These are phyloP conservation scores for Piscicola geometra DNA, from an alignment of 2,888 invertebrate species.

Conservation along the genomic window DNA sequence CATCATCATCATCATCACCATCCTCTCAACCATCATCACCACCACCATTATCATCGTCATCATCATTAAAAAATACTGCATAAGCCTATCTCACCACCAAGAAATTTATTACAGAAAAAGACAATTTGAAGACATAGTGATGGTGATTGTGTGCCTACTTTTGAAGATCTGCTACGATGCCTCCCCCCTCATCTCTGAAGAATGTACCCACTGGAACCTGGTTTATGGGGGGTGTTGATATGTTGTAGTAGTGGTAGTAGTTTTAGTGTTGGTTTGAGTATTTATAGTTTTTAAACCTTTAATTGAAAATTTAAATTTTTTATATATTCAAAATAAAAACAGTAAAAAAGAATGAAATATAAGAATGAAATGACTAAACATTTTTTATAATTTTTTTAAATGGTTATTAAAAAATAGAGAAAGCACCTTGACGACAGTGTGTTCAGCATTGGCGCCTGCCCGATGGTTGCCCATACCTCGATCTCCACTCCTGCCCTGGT, in stretches of 20 bases:
- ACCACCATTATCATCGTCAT: neutral
- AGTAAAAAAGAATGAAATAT: no score
- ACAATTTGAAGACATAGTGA: no score
- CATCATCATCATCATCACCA: conserved; percentile 16
- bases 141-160: no score
- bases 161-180: conserved; percentile 67
- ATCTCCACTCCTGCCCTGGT: neutral
- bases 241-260: neutral
- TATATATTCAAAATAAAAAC: no score
- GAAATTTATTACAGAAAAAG: no score
- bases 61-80: no score
- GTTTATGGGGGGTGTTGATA: neutral
- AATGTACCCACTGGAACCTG: conserved; percentile 64
- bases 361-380: no score
- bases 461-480: neutral
- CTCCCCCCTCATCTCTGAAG: conserved; percentile 59
- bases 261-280: neutral
- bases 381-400: no score
- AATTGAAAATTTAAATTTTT: neutral
- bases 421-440: neutral
- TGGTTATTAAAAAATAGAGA: no score
- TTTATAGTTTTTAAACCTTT: neutral
- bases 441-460: neutral
- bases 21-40: neutral
- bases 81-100: no score